Base-by-base conservation (phyloP, 2,113 vertebrate species). In the Polyodon spathula region DNA sequence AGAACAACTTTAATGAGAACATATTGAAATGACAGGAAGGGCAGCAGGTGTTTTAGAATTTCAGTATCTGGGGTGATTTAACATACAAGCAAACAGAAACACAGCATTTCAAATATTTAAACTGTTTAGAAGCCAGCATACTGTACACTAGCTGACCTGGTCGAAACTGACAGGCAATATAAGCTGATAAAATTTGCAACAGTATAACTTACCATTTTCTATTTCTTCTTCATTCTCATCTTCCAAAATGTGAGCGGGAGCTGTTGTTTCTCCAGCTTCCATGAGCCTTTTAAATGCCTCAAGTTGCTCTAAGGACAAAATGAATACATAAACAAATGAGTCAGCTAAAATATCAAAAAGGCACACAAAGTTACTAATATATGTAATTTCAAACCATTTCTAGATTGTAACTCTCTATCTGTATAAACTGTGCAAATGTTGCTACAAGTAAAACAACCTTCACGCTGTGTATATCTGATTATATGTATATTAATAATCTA, bases 281-380 rank as follows among this genome's bases (percentile, higher is more conserved):
- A 97, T 98, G 86, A 97, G 90, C 67, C 92, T 97, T 78, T 93
- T 97, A 74, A 99, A 88, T 44, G 92, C 90, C 71, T 99, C 96
- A 1, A 99, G 86, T 75, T 99, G 96, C 68, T 97, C 95, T 99
- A 78, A 84, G 68, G 63, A 50, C 56, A 60, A 56, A 62, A 79
- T 62, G 69, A 63, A 79, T 9, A 68, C 55, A 66, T 51, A 59
- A 4, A 65, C 67, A 58, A 16, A 53, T 1, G 27, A 27, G 27
- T 27, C 27, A 27, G 27, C 27, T 27, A 27, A 27, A 27, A 27
- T 27, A 27, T 27, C 27, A 27, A 27, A 27, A 27, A 27, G 27
- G 3, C 6, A 40, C 11, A 57, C 5, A 69, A 68, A 75, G 27
- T 27, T 27, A 27, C 27, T 27, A 27, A 27, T 2, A 27, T 27